Evolutionary conservation across 2,113 vertebrate species (phyloP), one percentile per base, ranked within the genome.

Genomic region (Dicentrarchus labrax): DNA sequence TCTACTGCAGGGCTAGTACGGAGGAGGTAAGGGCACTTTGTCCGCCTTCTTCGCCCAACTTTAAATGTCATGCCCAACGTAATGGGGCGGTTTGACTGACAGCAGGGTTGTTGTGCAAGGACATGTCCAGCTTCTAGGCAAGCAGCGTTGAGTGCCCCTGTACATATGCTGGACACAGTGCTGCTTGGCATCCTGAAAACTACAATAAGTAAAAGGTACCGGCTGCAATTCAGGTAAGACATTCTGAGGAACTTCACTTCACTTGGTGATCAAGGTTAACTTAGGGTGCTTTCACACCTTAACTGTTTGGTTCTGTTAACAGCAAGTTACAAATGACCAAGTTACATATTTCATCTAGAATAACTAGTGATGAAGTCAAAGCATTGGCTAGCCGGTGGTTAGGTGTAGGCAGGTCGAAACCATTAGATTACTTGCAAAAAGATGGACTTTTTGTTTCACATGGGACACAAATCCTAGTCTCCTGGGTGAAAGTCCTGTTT

Each of bases 41-140:
- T 93, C 85, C 62, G 88, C 84, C 87, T 92, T 91, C 90, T 90
- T 88, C 80, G 66, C 91, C 92, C 92, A 92, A 92, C 91, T 92
- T 91, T 91, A 95, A 95, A 95, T 95, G 94, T 95, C 94, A 95
- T 85, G 91, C 71, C 82, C 85, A 84, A 89, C 78, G 61, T 92
- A 92, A 93, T 87, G 83, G 87, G 85, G 80, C 21, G 22, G 71
- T 53, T 91, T 93, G 93, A 94, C 75, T 93, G 94, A 93, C 92
- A 91, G 89, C 80, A 82, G 65, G 82, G 82, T 68, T 93, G 92
- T 90, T 82, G 87, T 72, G 82, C 76, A 80, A 89, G 89, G 94
- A 93, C 92, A 73, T 87, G 91, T 92, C 88, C 89, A 86, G 93
- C 92, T 94, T 79, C 82, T 87, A 83, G 91, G 92, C 91, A 73